phyloP scores from a whole-genome alignment of 2,888 invertebrate species.

The Nomada ruficornis region DNA sequence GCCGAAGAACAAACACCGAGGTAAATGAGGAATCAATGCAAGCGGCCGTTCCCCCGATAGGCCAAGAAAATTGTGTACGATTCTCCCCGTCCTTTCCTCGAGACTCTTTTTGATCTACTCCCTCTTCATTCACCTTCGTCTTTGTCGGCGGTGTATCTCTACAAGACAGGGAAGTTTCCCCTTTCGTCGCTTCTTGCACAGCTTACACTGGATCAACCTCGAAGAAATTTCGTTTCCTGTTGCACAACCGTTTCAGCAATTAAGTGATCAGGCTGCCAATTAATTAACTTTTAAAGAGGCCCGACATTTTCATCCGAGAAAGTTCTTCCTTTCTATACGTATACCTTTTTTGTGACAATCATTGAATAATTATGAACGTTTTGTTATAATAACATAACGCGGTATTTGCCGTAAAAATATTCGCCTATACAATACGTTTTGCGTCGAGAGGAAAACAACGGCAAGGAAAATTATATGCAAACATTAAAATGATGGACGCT shows the following conservation, averaged over 20 bases:
- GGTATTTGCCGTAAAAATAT: too few species aligned
- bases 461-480: background rate
- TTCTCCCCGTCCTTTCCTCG: background rate
- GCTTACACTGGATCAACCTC: conserved; percentile 20
- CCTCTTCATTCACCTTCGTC: conserved; percentile 35
- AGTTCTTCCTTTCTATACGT: background rate
- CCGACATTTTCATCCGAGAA: background rate
- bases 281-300: background rate
- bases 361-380: too few species aligned
- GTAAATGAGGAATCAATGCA: conserved; percentile 58
- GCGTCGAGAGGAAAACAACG: too few species aligned
- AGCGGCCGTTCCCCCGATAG: conserved; percentile 2
- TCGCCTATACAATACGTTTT: too few species aligned
- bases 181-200: conserved; percentile 8
- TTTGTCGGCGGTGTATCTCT: conserved; percentile 35
- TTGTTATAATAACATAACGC: too few species aligned
- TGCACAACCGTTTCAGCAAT: conserved; percentile 6
- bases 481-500: background rate
- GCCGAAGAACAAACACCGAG: conserved; percentile 23
- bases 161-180: conserved; percentile 16
- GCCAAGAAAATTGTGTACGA: conserved; percentile 38
- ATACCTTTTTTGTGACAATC: background rate
- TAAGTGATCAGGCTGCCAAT: background rate
- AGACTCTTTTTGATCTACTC: conserved; percentile 20
- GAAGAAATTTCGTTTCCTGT: conserved; percentile 26